Evolutionary conservation across 2,797 vertebrate genomes (phyloP), one percentile per base, ranked within the genome.

Genomic region (Philypnodon macrostomus): DNA sequence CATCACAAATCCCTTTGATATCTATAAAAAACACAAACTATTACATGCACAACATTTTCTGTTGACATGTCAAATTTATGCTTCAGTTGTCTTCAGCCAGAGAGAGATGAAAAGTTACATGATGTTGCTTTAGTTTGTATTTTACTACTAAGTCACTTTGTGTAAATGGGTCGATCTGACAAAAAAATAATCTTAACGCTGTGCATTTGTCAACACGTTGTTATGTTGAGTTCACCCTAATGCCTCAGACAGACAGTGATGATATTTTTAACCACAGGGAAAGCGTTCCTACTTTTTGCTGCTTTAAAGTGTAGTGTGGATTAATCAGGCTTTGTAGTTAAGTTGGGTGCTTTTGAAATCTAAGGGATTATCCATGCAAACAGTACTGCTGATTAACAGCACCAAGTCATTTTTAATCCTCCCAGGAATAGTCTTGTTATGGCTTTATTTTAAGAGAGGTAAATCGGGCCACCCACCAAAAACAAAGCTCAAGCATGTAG

Each of bases 321-420:
- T 80, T 84, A 81, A 80, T 73, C 55, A 55, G 62, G 30, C 27
- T 81, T 76, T 80, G 73, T 75, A 63, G 53, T 74, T n/a, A 71
- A 75, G 11, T 59, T 53, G 47, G 55, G 36, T 62, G 51, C 70
- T 77, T 71, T 63, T 46, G 61, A 75, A 80, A 86, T 88, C 85
- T 73, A 53, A 53, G 53, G 79, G 83, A 86, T 88, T 85, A 87
- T 85, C 74, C 64, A 54, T 66, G 45, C 53, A 54, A 55, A 73
- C 59, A 65, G 52, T 76, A 40, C 73, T 60, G 67, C 51, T 63
- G 70, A 78, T 80, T 70, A 77, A 75, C 63, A 2, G 53, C 45
- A 65, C 30, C 44, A 70, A 70, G 40, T 67, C 58, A 26, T 42
- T 31, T 68, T 56, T 55, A 66, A 77, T 77, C 69, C 57, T 47